phyloP scores from a whole-genome alignment of 2,888 invertebrate species.

The Boloria selene region DNA sequence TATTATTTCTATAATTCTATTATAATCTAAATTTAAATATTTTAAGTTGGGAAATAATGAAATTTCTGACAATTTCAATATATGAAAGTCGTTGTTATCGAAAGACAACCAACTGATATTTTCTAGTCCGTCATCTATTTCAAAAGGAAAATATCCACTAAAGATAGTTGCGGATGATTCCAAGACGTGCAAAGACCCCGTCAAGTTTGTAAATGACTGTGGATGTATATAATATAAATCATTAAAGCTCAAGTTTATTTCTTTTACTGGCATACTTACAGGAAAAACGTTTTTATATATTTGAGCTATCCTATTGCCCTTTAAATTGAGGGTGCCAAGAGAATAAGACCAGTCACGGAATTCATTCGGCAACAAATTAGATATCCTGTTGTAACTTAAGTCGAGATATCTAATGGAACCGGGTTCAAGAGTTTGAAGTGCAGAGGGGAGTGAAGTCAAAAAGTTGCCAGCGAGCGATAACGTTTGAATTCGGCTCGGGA shows the following conservation, averaged over 20 bases:
- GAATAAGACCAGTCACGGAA: slow-evolving; percentile 90
- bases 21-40: slow-evolving; percentile 93
- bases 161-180: slow-evolving; percentile 94
- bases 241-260: slow-evolving; percentile 95
- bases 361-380: slow-evolving; percentile 88
- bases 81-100: slow-evolving; percentile 93
- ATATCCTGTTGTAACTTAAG: slow-evolving; percentile 93
- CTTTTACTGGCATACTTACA: slow-evolving; percentile 89
- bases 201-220: slow-evolving; percentile 90
- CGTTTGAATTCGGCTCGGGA: slow-evolving; percentile 87
- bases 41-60: slow-evolving; percentile 86
- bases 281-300: slow-evolving; percentile 87
- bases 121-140: slow-evolving; percentile 87
- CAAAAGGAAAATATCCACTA: slow-evolving; percentile 89
- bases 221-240: slow-evolving; percentile 91
- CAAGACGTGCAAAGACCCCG: slow-evolving; percentile 88
- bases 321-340: slow-evolving; percentile 89
- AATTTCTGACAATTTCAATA: slow-evolving; percentile 87
- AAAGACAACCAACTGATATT: slow-evolving; percentile 91
- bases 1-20: slow-evolving; percentile 88
- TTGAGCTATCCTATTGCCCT: slow-evolving; percentile 91
- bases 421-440: slow-evolving; percentile 87
- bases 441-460: slow-evolving; percentile 87
- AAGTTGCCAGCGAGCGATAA: slow-evolving; percentile 92
- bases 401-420: slow-evolving; percentile 90